Evolutionary conservation across 1,140 invertebrate genomes (phyloP).

Genomic region (Penaeus chinensis): DNA sequence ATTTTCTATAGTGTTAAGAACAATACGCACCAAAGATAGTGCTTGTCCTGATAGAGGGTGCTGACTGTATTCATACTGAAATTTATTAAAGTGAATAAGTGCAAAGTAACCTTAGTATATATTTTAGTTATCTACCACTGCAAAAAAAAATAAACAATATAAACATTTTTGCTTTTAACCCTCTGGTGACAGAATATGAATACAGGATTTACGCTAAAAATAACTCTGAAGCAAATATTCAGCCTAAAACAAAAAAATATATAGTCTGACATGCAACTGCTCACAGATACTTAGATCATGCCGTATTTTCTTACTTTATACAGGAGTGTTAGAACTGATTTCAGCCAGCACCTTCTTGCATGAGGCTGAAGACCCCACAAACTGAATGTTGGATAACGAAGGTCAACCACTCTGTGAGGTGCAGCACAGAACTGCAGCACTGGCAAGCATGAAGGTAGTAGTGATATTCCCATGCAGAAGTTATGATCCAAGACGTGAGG

Average conservation of each 20-base stretch:
- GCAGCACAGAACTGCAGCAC: conserved; percentile 90
- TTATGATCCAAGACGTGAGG: conserved; percentile 95
- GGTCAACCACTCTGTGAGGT: conserved; percentile 73
- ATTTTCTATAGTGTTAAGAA: conserved; percentile 92
- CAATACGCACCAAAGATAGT: conserved; percentile 85
- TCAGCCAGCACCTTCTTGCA: conserved; percentile 90
- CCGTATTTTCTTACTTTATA: conserved; percentile 85
- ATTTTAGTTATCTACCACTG: not conserved
- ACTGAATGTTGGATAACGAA: conserved; percentile 72
- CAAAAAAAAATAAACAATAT: not conserved
- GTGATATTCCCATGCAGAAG: conserved; percentile 86
- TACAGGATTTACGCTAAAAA: no score
- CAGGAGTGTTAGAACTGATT: conserved; percentile 91
- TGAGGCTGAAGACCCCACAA: conserved; percentile 89
- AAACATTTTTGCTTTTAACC: no score
- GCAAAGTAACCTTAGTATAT: not conserved
- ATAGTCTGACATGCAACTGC: no score
- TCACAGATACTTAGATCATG: no score
- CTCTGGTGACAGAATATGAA: no score
- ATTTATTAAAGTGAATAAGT: conserved; percentile 58
- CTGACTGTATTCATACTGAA: conserved; percentile 90
- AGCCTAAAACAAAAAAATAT: no score
- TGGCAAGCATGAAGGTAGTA: conserved; percentile 86
- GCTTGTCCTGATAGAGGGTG: conserved; percentile 84
- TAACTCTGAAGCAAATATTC: no score